Evolutionary conservation across 2,113 vertebrate genomes (phyloP), one percentile per base, ranked within the genome.

Genomic region (Pimephales promelas): DNA sequence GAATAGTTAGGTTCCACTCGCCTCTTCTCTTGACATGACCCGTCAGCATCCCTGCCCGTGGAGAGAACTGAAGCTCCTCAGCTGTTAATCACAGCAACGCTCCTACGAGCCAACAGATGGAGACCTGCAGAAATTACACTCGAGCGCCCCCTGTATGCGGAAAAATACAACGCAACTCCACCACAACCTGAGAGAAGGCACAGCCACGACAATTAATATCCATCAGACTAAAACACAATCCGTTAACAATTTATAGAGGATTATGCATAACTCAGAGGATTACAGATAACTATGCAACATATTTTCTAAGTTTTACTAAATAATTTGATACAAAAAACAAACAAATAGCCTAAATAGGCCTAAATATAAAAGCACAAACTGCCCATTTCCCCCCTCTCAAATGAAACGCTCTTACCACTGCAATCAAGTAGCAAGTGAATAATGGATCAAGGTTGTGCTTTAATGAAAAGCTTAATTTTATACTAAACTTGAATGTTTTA

Each of bases 21-120:
- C 79, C 49, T 81, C 79, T 56, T 81, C 79, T 71, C 79, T 81
- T 68, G 79, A 81, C 79, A 81, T 81, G 79, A 54, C 79, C 79
- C 79, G 62, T 81, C 79, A 81, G 79, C 79, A 81, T 81, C 79
- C 47, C 79, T 81, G 64, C 70, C 45, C 79, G 28, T 28, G 31
- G 26, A 81, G 45, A 52, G 61, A 70, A 71, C 43, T 81, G 64
- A 70, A 81, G 79, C n/a, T n/a, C 18, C 70, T 56, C 79, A 81
- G 79, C 61, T 81, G 79, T 70, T 47, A 81, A 70, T 70, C 62
- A 52, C 79, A 70, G 79, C 45, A 70, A 28, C 18, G 61, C 78
- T 80, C 43, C 40, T 3, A 5, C 43, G 24, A 40, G 16, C 11
- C 61, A 75, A 70, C 74, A 70, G 83, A 74, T 76, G 82, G 71